phyloP scores from a whole-genome alignment of 2,888 invertebrate species.

The Cacoxenus indagator region DNA sequence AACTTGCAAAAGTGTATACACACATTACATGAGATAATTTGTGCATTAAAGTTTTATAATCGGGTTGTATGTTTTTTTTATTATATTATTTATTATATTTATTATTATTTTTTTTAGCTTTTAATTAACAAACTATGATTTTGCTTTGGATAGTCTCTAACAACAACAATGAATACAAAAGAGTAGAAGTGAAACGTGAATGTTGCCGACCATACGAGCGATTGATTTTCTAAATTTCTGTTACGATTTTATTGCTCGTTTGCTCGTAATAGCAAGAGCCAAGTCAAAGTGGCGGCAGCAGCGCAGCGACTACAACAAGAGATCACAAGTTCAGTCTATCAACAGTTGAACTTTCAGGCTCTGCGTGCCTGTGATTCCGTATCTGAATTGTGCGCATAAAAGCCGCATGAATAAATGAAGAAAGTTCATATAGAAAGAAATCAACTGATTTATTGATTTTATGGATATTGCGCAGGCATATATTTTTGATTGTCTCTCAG shows the following conservation, averaged over 20 bases:
- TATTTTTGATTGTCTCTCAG: conserved; percentile 26
- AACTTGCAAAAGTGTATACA: conserved; percentile 47
- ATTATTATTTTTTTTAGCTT: conserved; percentile 19
- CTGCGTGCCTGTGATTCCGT: not conserved
- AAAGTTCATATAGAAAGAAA: conserved; percentile 65
- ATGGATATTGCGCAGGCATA: not conserved
- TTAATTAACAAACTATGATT: too few species aligned
- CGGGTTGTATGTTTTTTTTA: conserved; percentile 17
- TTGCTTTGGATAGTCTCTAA: conserved; percentile 31
- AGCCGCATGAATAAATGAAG: conserved; percentile 49
- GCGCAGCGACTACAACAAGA: not conserved
- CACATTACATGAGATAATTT: conserved; percentile 27
- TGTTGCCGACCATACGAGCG: conserved; percentile 23
- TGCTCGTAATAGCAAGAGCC: not conserved
- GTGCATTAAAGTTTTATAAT: conserved; percentile 29
- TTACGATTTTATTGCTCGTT: conserved; percentile 37
- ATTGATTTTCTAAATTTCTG: conserved; percentile 59
- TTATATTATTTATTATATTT: not conserved
- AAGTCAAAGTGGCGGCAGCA: not conserved
- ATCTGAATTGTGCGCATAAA: not conserved
- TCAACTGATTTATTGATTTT: conserved; percentile 51
- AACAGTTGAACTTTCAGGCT: too few species aligned
- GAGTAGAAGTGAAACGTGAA: not conserved
- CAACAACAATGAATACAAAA: not conserved
- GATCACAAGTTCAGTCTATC: too few species aligned